Conservation (phyloP, 2,797 vertebrate species). For the Sebastes jordani region DNA sequence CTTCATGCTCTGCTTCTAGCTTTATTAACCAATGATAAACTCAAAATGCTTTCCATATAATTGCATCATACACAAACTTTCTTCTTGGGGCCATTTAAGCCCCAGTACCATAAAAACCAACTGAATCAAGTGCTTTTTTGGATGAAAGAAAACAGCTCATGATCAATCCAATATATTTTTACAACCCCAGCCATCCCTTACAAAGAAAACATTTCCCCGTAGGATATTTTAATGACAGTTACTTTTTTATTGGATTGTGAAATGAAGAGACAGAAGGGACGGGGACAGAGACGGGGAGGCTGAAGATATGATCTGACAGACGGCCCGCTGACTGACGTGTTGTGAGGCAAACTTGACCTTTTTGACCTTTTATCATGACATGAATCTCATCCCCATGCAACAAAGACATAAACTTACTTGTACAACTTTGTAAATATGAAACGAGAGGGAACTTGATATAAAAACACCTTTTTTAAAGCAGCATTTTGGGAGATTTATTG, state of each 20-base stretch:
- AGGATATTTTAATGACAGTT: constrained; percentile 48
- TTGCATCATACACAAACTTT: neutral
- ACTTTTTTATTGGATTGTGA: constrained; percentile 42
- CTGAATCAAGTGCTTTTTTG: neutral
- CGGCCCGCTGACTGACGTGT: neutral
- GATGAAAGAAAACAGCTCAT: constrained; percentile 3
- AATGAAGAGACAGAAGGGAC: constrained; percentile 31
- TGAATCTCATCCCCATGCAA: neutral
- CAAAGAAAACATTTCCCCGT: neutral
- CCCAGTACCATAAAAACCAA: neutral
- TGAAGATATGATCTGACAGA: constrained; percentile 33
- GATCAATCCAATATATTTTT: constrained; percentile 39
- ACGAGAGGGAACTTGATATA: neutral
- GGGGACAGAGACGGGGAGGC: neutral
- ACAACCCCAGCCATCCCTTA: neutral
- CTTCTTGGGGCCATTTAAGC: neutral
- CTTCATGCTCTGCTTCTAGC: neutral
- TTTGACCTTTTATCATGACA: neutral
- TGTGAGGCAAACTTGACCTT: neutral
- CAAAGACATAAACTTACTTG: neutral
- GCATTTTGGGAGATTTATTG: no score
- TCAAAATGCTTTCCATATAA: neutral
- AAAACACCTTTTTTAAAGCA: neutral
- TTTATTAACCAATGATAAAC: neutral
- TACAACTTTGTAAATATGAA: neutral